phyloP scores from a whole-genome alignment of 2,797 vertebrate genomes.

The Brachyrhaphis roseni region DNA sequence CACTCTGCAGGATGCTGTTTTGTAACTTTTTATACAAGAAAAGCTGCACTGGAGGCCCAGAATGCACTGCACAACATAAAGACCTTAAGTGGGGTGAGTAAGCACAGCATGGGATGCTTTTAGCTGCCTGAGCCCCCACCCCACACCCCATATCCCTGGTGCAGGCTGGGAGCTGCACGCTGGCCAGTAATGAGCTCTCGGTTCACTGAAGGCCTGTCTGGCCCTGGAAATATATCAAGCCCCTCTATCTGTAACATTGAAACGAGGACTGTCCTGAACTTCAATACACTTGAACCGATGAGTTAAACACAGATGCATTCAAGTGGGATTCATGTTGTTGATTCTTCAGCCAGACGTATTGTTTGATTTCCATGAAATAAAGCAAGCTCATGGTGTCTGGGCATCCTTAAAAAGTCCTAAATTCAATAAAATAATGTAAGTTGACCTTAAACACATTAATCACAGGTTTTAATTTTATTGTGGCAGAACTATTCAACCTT shows the following conservation, averaged over 20 bases:
- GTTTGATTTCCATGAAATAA: slow-evolving; percentile 13
- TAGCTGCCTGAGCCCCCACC: slow-evolving; percentile 54
- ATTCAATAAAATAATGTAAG: too few relatives aligned
- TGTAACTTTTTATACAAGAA: slow-evolving; percentile 99
- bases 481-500: too few relatives aligned
- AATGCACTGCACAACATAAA: slow-evolving; percentile 99
- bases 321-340: slow-evolving; percentile 2
- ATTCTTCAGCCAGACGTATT: slow-evolving; percentile 35
- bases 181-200: slow-evolving; percentile 63
- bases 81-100: slow-evolving; percentile 99
- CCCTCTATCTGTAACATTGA: slow-evolving; percentile 28
- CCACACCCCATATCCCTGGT: slow-evolving; percentile 39
- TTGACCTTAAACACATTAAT: too few relatives aligned
- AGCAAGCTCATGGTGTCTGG: too few relatives aligned
- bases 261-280: slow-evolving; percentile 33
- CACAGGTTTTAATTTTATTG: too few relatives aligned
- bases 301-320: slow-evolving; percentile 16
- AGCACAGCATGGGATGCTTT: slow-evolving; percentile 61
- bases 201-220: slow-evolving; percentile 53
- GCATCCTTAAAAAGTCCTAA: too few relatives aligned
- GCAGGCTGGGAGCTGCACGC: slow-evolving; percentile 51
- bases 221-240: slow-evolving; percentile 45
- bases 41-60: slow-evolving; percentile 98
- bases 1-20: slow-evolving; percentile 95
- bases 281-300: slow-evolving; percentile 39